phyloP scores from a whole-genome alignment of 2,797 vertebrate genomes.

The Onychomys torridus region DNA sequence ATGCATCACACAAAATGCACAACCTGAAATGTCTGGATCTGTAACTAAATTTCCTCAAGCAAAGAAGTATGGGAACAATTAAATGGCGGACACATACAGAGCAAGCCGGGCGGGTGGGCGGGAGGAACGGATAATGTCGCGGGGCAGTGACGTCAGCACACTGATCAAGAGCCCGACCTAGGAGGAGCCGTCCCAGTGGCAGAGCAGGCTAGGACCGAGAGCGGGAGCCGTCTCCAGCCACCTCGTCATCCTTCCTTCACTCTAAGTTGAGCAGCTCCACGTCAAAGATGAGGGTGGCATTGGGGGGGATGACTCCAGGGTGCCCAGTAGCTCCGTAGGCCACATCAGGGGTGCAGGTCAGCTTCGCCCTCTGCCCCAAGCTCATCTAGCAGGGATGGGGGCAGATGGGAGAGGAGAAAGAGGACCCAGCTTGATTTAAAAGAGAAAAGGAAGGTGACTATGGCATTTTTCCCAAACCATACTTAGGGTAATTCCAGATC shows the following conservation, averaged over 20 bases:
- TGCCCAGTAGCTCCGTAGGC: slow-evolving; percentile 97
- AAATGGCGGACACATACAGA: slow-evolving; percentile 82
- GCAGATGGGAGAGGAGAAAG: slow-evolving; percentile 80
- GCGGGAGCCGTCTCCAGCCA: slow-evolving; percentile 81
- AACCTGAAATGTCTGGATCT: slow-evolving; percentile 86
- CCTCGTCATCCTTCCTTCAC: slow-evolving; percentile 86
- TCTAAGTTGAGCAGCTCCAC: slow-evolving; percentile 98
- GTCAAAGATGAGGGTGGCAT: slow-evolving; percentile 98
- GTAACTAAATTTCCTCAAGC: slow-evolving; percentile 83
- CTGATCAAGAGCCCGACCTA: slow-evolving; percentile 81
- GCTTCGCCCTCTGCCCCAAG: slow-evolving; percentile 97
- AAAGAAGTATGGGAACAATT: slow-evolving; percentile 82
- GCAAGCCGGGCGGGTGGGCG: slow-evolving; percentile 72
- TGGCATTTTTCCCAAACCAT: slow-evolving; percentile 75
- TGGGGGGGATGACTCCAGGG: slow-evolving; percentile 98
- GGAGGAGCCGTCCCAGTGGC: slow-evolving; percentile 77
- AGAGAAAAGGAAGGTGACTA: slow-evolving; percentile 76
- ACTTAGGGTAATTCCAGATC: slow-evolving; percentile 33
- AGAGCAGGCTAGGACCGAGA: slow-evolving; percentile 72
- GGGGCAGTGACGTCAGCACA: slow-evolving; percentile 69
- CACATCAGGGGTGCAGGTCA: slow-evolving; percentile 98
- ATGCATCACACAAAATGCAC: slow-evolving; percentile 91
- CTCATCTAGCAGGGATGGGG: slow-evolving; percentile 92
- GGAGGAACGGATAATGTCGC: slow-evolving; percentile 66
- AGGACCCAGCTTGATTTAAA: slow-evolving; percentile 80